Conservation (phyloP, 2,888 invertebrate genomes). For the Notodonta ziczac region DNA sequence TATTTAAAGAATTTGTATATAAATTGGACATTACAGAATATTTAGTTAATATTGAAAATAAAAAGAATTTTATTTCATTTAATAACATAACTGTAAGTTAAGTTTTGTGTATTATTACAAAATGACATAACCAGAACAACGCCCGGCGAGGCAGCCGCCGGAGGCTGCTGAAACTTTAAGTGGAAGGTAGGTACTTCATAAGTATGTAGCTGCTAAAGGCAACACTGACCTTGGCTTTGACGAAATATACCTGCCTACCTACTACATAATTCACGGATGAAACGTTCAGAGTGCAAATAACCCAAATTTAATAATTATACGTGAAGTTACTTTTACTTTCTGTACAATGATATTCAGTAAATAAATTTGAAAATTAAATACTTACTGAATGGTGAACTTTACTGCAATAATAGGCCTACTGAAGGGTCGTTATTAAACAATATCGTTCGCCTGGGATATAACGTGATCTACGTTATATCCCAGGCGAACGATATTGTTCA, state of each 20-base stretch:
- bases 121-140: constrained; percentile 6
- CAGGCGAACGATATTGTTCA: too few species aligned
- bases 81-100: neutral
- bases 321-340: neutral
- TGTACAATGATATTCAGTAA: too few species aligned
- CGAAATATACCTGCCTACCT: neutral
- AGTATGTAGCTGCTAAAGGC: constrained; percentile 16
- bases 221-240: neutral
- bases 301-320: constrained; percentile 6
- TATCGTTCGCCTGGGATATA: too few species aligned
- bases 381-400: too few species aligned
- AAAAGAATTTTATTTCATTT: neutral
- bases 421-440: too few species aligned
- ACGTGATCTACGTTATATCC: too few species aligned
- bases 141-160: constrained; percentile 9
- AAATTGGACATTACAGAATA: too few species aligned
- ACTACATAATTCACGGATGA: neutral
- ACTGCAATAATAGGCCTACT: too few species aligned
- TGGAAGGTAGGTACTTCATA: constrained; percentile 5
- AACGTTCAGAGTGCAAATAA: neutral
- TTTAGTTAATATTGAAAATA: too few species aligned
- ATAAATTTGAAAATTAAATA: too few species aligned
- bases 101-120: neutral
- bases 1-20: too few species aligned
- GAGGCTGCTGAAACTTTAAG: constrained; percentile 23